A percentile compares a stretch with the other conserved stretches of the same genome.
These are phyloP conservation scores for Ceyx margarethae DNA, from an alignment of 2,113 vertebrate species.

Conservation along the genomic window DNA sequence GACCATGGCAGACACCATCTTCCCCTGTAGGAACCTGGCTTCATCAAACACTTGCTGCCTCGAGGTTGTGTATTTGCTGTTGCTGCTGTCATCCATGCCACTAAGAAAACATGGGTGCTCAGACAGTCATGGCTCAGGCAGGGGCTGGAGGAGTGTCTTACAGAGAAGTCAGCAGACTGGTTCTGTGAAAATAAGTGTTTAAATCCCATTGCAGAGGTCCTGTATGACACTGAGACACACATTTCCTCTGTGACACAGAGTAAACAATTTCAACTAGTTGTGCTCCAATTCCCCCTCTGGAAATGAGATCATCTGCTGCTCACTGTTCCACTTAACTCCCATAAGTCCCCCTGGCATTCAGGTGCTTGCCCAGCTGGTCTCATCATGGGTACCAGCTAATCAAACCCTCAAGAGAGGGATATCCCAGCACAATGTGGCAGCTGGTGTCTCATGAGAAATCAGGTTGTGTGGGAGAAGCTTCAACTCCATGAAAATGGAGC, in stretches of 20 bases:
- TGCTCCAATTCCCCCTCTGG: background rate
- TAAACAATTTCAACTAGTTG: background rate
- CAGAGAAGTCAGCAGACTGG: background rate
- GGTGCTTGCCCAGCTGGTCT: background rate
- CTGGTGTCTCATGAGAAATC: background rate
- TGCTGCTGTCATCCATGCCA: background rate
- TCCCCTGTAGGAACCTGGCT: background rate
- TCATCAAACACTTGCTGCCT: accelerated
- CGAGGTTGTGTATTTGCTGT: background rate
- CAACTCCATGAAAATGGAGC: background rate
- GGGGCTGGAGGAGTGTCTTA: background rate
- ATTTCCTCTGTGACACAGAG: slow-evolving; percentile 13
- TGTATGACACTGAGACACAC: background rate
- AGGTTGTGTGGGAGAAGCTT: background rate
- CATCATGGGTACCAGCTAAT: background rate
- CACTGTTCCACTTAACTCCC: background rate
- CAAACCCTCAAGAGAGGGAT: background rate
- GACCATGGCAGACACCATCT: background rate
- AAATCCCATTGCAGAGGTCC: background rate
- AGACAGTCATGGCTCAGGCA: background rate
- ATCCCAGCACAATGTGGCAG: background rate
- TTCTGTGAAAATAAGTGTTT: background rate
- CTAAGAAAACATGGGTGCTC: background rate
- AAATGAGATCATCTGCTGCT: background rate
- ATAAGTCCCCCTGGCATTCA: background rate